phyloP scores from a whole-genome alignment of 1,140 invertebrate genomes.

The Epicauta chinensis region DNA sequence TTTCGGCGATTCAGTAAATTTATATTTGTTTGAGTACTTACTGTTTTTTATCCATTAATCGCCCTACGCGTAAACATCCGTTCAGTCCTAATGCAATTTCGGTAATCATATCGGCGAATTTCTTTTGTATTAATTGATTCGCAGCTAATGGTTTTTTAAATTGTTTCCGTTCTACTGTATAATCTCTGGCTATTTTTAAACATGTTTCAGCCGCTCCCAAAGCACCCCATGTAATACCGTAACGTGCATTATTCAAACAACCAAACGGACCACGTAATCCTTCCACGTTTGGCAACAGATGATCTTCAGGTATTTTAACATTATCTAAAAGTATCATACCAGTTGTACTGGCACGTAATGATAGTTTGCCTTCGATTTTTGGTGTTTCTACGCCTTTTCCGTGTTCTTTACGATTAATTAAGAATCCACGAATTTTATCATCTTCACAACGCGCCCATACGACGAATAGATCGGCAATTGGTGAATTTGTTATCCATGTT shows the following conservation, averaged over 20 bases:
- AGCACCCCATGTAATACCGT: conserved; percentile 95
- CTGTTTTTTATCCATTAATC: conserved; percentile 86
- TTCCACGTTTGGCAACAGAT: conserved; percentile 76
- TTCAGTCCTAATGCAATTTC: conserved; percentile 90
- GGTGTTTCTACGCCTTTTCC: conserved; percentile 77
- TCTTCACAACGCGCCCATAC: conserved; percentile 89
- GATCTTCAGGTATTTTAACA: conserved; percentile 84
- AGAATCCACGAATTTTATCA: conserved; percentile 81
- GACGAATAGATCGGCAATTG: conserved; percentile 85
- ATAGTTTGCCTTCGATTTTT: conserved; percentile 98
- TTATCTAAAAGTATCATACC: conserved; percentile 98
- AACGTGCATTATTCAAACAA: conserved; percentile 95
- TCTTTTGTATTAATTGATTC: conserved; percentile 96
- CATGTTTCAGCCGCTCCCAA: conserved; percentile 95
- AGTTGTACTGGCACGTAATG: conserved; percentile 85
- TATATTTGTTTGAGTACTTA: conserved; percentile 39
- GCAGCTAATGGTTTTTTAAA: conserved; percentile 90
- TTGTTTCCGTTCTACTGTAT: conserved; percentile 89
- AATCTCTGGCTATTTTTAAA: conserved; percentile 79
- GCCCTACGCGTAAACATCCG: conserved; percentile 80
- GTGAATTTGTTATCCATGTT: conserved; percentile 96
- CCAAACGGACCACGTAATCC: conserved; percentile 91
- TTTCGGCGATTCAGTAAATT: too few relatives aligned
- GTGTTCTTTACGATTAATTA: conserved; percentile 80
- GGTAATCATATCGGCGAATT: conserved; percentile 94